Percentiles rank a stretch among this genome's conserved stretches.
phyloP scores from a whole-genome alignment of 2,888 invertebrate genomes.

The Drosophila hamatofila region DNA sequence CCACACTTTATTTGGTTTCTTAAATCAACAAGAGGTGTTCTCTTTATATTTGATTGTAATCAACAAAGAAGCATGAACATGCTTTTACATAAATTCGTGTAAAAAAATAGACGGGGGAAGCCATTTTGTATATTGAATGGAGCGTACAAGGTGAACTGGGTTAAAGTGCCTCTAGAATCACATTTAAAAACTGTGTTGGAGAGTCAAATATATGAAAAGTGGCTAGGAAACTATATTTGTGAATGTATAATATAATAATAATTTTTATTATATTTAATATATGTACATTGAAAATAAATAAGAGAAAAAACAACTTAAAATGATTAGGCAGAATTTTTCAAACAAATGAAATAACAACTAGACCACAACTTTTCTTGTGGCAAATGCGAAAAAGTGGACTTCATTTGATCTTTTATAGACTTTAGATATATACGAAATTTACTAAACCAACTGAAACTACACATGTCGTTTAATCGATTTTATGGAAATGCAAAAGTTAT shows the following conservation, averaged over 20 bases:
- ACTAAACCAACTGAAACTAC: too few relatives aligned
- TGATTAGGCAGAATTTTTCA: too few relatives aligned
- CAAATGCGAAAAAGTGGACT: too few relatives aligned
- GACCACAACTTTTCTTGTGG: too few relatives aligned
- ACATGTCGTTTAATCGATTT: neutral
- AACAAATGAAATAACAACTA: too few relatives aligned
- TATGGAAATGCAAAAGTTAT: neutral
- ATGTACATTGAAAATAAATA: neutral
- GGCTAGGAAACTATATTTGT: neutral
- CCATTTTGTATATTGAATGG: constrained; percentile 34
- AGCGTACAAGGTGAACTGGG: constrained; percentile 40
- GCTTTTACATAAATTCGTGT: neutral
- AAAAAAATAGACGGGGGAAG: neutral
- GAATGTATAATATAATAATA: too few relatives aligned
- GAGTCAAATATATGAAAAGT: neutral
- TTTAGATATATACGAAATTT: too few relatives aligned
- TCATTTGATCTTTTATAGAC: too few relatives aligned
- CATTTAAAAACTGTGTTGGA: neutral
- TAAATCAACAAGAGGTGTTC: neutral
- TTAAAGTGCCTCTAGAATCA: constrained; percentile 1
- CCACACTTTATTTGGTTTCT: neutral
- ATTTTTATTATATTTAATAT: too few relatives aligned
- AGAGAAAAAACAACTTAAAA: too few relatives aligned
- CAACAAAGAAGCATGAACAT: neutral
- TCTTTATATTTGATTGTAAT: neutral